phyloP scores from a whole-genome alignment of 1,140 invertebrate species.

The Caenorhabditis latens region DNA sequence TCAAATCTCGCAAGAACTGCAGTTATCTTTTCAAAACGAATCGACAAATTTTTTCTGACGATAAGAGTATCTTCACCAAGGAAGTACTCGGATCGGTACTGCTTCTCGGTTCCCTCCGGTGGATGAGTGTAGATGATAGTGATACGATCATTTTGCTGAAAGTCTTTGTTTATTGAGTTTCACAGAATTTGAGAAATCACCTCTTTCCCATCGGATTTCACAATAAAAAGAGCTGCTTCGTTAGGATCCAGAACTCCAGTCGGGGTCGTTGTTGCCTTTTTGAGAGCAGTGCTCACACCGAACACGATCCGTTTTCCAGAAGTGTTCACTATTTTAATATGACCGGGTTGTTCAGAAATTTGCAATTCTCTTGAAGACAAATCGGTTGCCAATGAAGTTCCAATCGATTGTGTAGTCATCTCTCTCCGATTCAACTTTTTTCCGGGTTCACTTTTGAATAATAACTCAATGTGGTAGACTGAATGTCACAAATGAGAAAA shows the following conservation, averaged over 20 bases:
- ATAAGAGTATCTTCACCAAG: conserved; percentile 16
- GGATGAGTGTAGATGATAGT: conserved; percentile 30
- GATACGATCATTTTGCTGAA: conserved; percentile 37
- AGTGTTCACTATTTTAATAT: conserved; percentile 37
- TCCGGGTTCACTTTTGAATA: background rate
- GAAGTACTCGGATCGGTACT: conserved; percentile 30
- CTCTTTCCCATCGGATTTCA: conserved; percentile 25
- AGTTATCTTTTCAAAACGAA: conserved; percentile 22
- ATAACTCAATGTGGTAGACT: background rate
- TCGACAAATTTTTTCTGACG: conserved; percentile 31
- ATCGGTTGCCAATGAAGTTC: conserved; percentile 6
- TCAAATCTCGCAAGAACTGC: conserved; percentile 16
- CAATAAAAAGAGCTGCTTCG: conserved; percentile 11
- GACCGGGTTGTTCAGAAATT: conserved; percentile 5
- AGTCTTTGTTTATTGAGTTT: background rate
- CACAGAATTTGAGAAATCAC: background rate
- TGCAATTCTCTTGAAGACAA: conserved; percentile 7
- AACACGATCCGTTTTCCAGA: conserved; percentile 8
- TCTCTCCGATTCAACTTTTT: background rate
- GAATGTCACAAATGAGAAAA: background rate
- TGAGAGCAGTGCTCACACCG: conserved; percentile 17
- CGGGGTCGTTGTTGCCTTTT: conserved; percentile 36
- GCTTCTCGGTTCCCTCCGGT: conserved; percentile 19
- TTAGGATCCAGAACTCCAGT: conserved; percentile 46
- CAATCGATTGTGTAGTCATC: conserved; percentile 4